Evolutionary conservation across 2,888 invertebrate species (phyloP).

Genomic region (Coleophora flavipennella): DNA sequence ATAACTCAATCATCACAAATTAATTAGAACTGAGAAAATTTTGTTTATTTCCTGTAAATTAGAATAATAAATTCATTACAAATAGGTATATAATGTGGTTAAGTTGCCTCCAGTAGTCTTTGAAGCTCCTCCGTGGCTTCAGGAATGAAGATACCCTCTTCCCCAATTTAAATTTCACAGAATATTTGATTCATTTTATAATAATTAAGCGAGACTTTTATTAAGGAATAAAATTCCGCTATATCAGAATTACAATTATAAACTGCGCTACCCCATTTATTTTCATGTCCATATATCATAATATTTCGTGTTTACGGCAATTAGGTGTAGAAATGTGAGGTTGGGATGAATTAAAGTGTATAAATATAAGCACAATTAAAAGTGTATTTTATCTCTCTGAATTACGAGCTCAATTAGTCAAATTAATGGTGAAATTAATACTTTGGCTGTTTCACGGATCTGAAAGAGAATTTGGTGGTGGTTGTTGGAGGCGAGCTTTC

Average conservation of each 20-base stretch:
- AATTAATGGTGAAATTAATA: conserved; percentile 71
- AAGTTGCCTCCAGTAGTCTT: too few species aligned
- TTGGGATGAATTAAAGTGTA: conserved; percentile 38
- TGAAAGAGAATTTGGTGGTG: conserved; percentile 45
- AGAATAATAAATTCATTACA: too few species aligned
- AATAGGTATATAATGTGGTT: too few species aligned
- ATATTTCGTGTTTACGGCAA: conserved; percentile 50
- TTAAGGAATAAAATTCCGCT: conserved; percentile 26
- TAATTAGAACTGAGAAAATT: too few species aligned
- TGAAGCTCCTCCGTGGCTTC: too few species aligned
- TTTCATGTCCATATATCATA: conserved; percentile 55
- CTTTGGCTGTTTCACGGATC: conserved; percentile 53
- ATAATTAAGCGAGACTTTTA: conserved; percentile 26
- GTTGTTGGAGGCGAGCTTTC: too few species aligned
- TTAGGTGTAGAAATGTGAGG: conserved; percentile 49
- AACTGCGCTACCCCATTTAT: conserved; percentile 42
- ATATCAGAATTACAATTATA: conserved; percentile 39
- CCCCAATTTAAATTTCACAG: conserved; percentile 8
- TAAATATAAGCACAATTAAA: conserved; percentile 60
- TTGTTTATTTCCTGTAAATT: too few species aligned
- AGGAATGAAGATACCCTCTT: not conserved
- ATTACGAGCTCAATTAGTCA: conserved; percentile 64
- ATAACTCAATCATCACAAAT: too few species aligned
- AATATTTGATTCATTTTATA: conserved; percentile 16
- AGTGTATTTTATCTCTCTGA: conserved; percentile 56